A percentile compares a stretch with the other conserved stretches of the same genome.
Evolutionary conservation across 2,797 vertebrate genomes (phyloP).

Genomic region (Danio tinwini): DNA sequence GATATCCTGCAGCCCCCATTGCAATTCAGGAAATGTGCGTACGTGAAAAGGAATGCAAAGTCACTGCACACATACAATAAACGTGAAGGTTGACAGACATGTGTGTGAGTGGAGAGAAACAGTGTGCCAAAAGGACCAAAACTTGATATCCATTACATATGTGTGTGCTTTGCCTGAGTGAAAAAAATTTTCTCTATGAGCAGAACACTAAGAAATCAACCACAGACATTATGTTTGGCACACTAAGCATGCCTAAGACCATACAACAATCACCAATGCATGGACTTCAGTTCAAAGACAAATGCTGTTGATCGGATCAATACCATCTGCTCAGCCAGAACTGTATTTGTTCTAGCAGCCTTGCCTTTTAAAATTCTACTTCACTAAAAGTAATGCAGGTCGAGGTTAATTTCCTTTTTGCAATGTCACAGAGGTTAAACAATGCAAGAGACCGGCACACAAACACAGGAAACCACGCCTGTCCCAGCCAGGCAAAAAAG

Average conservation of each 20-base stretch:
- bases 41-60: conserved; percentile 61
- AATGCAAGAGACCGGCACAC: conserved; percentile 78
- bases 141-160: conserved; percentile 35
- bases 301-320: neutral
- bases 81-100: conserved; percentile 49
- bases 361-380: neutral
- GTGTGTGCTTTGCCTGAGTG: conserved; percentile 13
- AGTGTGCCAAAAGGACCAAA: conserved; percentile 16
- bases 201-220: neutral
- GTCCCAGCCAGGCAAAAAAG: conserved; percentile 58
- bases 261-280: neutral
- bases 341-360: neutral
- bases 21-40: conserved; percentile 64
- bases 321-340: neutral
- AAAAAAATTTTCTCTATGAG: conserved; percentile 1
- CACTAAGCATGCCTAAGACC: neutral
- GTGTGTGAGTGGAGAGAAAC: conserved; percentile 26
- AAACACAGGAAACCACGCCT: conserved; percentile 83
- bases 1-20: conserved; percentile 12
- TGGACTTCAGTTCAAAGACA: neutral
- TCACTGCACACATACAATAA: conserved; percentile 53
- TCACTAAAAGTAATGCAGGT: conserved; percentile 14
- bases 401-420: conserved; percentile 71
- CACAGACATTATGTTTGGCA: neutral
- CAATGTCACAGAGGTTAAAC: conserved; percentile 76